Evolutionary conservation across 2,888 invertebrate genomes (phyloP).

Genomic region (Branchipolynoe longqiensis): DNA sequence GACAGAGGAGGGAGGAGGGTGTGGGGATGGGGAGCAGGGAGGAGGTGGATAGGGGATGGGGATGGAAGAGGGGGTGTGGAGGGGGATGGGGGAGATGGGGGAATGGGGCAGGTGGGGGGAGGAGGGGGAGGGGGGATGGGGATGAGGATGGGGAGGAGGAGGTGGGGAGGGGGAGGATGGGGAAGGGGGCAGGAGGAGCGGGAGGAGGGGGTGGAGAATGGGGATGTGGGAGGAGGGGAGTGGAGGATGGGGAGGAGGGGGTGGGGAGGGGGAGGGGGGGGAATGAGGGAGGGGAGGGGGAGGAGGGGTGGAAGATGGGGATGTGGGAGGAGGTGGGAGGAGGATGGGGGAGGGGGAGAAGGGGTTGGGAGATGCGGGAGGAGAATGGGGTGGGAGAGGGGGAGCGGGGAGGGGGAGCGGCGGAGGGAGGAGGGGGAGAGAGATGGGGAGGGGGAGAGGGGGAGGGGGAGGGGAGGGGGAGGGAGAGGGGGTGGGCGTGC

Average conservation of each 20-base stretch:
- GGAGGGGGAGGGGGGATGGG: not conserved
- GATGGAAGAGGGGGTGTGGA: not conserved
- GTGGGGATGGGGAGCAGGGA: no score
- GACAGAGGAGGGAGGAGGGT: no score
- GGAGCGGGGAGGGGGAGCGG: no score
- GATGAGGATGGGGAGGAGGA: not conserved
- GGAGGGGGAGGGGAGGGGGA: no score
- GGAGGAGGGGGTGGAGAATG: no score
- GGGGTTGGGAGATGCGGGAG: no score
- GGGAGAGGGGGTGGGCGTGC: no score
- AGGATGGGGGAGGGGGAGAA: not conserved
- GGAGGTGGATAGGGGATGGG: not conserved
- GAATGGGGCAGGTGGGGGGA: not conserved
- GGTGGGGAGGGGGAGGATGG: not conserved
- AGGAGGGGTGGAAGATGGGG: not conserved
- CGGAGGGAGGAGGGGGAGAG: no score
- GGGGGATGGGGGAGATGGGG: not conserved
- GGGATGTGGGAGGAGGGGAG: no score
- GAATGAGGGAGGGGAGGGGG: not conserved
- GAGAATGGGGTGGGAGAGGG: no score
- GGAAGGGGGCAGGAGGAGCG: not conserved
- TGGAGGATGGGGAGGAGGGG: not conserved
- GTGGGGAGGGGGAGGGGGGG: not conserved
- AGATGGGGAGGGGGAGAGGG: not conserved
- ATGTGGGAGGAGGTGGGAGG: conserved; percentile 1